Base-by-base conservation (phyloP, 2,888 invertebrate genomes). In the Xestia rhomboidea region DNA sequence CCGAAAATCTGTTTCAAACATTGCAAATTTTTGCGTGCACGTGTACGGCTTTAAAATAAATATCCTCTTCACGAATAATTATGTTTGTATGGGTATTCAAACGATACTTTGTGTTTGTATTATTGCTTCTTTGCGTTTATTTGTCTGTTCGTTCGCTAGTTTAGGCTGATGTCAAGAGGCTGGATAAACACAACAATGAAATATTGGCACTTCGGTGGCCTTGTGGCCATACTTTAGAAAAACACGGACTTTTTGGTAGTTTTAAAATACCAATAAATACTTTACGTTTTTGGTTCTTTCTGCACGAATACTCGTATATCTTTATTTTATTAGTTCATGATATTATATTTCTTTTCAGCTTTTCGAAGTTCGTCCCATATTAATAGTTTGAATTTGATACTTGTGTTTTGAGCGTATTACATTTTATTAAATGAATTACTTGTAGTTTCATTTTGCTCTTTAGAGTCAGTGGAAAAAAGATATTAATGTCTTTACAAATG, bases 21-120 rank as follows among this genome's bases (percentile, higher is more conserved):
- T 57, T 41, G 30, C 1, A 3, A 54, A 1, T 54, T 30, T 46
- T 73, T 54, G 18, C 38, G 34, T 41, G 8, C 41, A 54, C 24
- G 21, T 51, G 18, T 24, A 30, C 7, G 34, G 57, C 5, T 80
- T 46, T 10, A 63, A 68, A 46, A 64, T 34, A 60, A 66, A 72
- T 46, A 77, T 49, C 44, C 24, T 57, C 18, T 51, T 68, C 46
- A 49, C 24, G 13, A 54, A 54, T 41, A 51, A 51, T 49, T 66
- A 57, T 49, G 41, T 69, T 77, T 82, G 57, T 51, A 51, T 44
- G 24, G 24, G 46, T 57, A 62, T 46, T 41, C 24, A 76, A 38
- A 68, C 38, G 69, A 68, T 82, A 82, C 70, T 63, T 71, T 57
- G 60, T 63, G 51, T 66, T 73, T 71, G 54, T 68, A 49, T 54